Evolutionary conservation across 2,113 vertebrate genomes (phyloP).

Genomic region (Ageneiosus marmoratus): DNA sequence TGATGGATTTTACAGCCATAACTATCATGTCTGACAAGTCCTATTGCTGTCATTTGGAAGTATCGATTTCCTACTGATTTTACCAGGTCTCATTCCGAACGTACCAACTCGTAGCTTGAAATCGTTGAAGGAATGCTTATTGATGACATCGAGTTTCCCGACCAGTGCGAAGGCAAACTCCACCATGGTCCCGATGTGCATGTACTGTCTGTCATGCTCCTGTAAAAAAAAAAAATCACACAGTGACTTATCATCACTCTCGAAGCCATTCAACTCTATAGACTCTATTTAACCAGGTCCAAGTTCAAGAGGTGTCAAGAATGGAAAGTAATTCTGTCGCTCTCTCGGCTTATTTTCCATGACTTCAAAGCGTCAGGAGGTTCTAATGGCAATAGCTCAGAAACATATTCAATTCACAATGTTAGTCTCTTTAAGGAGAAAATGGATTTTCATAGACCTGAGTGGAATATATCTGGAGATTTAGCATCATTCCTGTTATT

Average conservation of each 20-base stretch:
- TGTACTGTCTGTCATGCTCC: constrained; percentile 94
- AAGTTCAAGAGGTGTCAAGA: constrained; percentile 7
- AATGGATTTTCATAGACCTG: background rate
- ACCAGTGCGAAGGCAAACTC: constrained; percentile 96
- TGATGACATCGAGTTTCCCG: constrained; percentile 94
- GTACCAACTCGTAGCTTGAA: constrained; percentile 93
- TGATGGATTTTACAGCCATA: background rate
- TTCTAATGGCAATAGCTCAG: background rate
- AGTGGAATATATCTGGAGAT: background rate
- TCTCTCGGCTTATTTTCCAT: background rate
- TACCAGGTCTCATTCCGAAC: constrained; percentile 54
- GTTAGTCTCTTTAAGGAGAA: background rate
- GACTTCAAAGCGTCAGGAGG: background rate
- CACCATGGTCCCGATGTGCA: constrained; percentile 97
- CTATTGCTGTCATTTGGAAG: background rate
- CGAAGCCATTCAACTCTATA: background rate
- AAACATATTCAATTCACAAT: background rate
- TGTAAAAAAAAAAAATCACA: constrained; percentile 56
- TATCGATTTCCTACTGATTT: background rate
- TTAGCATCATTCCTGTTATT: background rate
- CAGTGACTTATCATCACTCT: background rate
- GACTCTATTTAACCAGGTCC: background rate
- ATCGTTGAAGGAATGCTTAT: constrained; percentile 98
- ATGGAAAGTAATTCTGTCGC: constrained; percentile 3
- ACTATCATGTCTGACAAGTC: too few relatives aligned